A percentile compares a stretch with the other conserved stretches of the same genome.
These are phyloP conservation scores for Python bivittatus DNA, from an alignment of 2,113 vertebrate genomes.

Conservation along the genomic window DNA sequence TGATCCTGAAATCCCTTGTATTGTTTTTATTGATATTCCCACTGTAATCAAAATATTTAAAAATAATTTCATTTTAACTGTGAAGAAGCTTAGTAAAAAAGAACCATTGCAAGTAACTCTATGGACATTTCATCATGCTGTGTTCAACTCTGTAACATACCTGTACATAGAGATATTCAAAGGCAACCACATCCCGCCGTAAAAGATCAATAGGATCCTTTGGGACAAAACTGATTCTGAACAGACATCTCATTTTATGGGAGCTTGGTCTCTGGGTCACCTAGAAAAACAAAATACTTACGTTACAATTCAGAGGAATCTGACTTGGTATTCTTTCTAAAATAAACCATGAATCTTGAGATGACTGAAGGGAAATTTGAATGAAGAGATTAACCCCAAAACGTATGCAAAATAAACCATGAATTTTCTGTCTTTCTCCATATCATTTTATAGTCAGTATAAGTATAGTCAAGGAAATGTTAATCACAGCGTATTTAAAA, in stretches of 20 bases:
- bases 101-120: background rate
- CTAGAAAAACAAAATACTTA: slow-evolving; percentile 67
- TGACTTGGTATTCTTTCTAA: fast-evolving
- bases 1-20: background rate
- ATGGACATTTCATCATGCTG: background rate
- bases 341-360: background rate
- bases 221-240: slow-evolving; percentile 96
- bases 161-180: slow-evolving; percentile 98
- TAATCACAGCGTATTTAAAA: background rate
- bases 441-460: background rate
- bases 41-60: slow-evolving; percentile 19
- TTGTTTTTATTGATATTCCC: background rate
- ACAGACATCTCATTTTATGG: slow-evolving; percentile 98
- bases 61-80: background rate
- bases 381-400: background rate
- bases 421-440: background rate
- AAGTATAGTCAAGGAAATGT: background rate
- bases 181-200: slow-evolving; percentile 92
- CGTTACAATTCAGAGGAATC: background rate
- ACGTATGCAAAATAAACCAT: background rate
- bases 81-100: background rate
- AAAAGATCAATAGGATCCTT: slow-evolving; percentile 97
- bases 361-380: slow-evolving; percentile 23
- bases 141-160: slow-evolving; percentile 71
- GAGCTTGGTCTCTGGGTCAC: slow-evolving; percentile 97